A percentile compares a stretch with the other conserved stretches of the same genome.
phyloP scores from a whole-genome alignment of 1,140 invertebrate genomes.

The Ostrea edulis region DNA sequence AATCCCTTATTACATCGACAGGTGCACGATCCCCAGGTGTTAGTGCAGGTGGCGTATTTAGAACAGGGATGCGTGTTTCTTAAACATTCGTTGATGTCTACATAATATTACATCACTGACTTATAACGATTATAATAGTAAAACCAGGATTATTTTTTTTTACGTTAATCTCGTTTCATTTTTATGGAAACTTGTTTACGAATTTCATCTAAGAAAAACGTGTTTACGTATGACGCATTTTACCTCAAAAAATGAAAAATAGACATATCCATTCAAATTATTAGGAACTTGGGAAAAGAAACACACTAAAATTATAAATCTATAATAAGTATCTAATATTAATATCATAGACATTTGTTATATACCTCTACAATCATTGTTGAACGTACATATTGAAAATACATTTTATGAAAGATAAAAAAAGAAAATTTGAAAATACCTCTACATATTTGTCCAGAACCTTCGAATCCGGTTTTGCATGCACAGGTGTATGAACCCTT shows the following conservation, averaged over 20 bases:
- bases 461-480: neutral
- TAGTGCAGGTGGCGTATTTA: neutral
- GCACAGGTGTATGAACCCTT: neutral
- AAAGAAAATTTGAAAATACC: neutral
- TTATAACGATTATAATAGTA: no score
- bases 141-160: no score
- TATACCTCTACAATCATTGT: neutral
- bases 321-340: neutral
- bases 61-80: constrained; percentile 5
- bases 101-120: neutral
- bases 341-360: neutral
- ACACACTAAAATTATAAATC: neutral
- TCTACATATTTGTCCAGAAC: neutral
- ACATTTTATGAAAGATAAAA: neutral
- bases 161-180: no score
- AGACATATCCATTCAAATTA: no score
- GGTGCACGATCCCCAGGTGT: neutral
- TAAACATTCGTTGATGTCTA: constrained; percentile 14
- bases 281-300: neutral
- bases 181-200: neutral
- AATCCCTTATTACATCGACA: neutral
- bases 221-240: no score
- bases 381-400: no score
- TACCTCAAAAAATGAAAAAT: no score
- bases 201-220: neutral